Base-by-base conservation (phyloP, 1,140 invertebrate genomes). In the Melipona quadrifasciata region DNA sequence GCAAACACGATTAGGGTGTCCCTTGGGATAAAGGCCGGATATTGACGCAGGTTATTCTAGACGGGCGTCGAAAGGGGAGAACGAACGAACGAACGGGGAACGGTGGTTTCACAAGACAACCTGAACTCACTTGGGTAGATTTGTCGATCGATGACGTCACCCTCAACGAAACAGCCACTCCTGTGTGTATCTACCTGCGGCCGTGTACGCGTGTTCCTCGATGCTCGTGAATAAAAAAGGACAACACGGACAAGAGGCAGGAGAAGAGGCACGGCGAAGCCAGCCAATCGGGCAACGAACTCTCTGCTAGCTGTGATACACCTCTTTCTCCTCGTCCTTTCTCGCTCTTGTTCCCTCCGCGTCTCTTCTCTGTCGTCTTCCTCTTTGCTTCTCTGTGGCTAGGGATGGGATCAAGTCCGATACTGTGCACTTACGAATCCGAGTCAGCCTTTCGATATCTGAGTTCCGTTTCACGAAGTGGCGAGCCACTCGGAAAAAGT, bases 281-380 rank as follows among this genome's bases (percentile, higher is more conserved):
- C 75, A 88, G 79, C 72, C 87, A 89, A 89, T 90, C 89, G 89
- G 89, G 39, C 89, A 90, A 85, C 87, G 89, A 90, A 90, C 89
- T 90, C 88, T 80, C 68, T 24, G 77, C 77, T 86, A 71, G 80
- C 80, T 73, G 76, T 64, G 73, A 80, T 84, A 85, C 81, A 73
- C 77, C 68, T 73, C 76, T 89, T 77, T 85, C 79, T 81, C 80
- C 75, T 67, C 47, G 21, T 58, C 34, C 34, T 79, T n/a, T 31
- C 67, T 84, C 65, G 67, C 76, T 53, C 39, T 53, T 74, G 47
- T 74, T 64, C 61, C 51, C 80, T 53, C 65, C 21, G 21, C 55
- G 65, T 6, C 8, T 70, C 14, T 67, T 8, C 58, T 70, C 76
- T 74, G 39, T 24, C 19, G 61, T 24, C 55, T 16, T 27, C 53